Evolutionary conservation across 2,888 invertebrate genomes (phyloP).

Genomic region (Sepioteuthis lessoniana): DNA sequence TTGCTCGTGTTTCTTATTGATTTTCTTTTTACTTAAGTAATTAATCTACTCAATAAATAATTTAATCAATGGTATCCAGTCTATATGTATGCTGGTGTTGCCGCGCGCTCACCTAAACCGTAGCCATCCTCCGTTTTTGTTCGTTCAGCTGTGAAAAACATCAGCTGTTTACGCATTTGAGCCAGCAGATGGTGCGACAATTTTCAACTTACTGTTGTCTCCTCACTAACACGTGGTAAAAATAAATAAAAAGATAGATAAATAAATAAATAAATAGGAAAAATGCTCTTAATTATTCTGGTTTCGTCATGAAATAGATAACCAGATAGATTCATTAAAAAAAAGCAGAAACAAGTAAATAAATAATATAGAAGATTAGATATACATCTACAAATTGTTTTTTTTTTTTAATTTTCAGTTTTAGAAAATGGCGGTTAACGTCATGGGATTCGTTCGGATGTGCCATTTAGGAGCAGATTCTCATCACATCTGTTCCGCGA

Average conservation of each 20-base stretch:
- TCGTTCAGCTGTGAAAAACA: background rate
- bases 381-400: background rate
- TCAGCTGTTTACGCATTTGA: slow-evolving; percentile 5
- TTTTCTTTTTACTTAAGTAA: background rate
- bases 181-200: background rate
- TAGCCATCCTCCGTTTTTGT: background rate
- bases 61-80: background rate
- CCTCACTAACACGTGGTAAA: background rate
- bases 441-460: background rate
- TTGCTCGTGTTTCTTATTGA: background rate
- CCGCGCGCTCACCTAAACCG: background rate
- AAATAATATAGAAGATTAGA: background rate
- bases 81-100: background rate
- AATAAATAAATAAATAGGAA: too few species aligned
- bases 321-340: background rate
- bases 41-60: background rate
- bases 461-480: background rate
- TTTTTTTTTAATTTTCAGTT: too few species aligned
- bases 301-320: background rate
- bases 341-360: background rate
- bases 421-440: background rate
- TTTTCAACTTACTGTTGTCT: background rate
- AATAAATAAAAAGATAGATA: too few species aligned
- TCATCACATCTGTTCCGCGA: background rate
- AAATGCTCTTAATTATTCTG: background rate